Conservation (phyloP, 1,140 invertebrate species). For the Drosophila nikananu region DNA sequence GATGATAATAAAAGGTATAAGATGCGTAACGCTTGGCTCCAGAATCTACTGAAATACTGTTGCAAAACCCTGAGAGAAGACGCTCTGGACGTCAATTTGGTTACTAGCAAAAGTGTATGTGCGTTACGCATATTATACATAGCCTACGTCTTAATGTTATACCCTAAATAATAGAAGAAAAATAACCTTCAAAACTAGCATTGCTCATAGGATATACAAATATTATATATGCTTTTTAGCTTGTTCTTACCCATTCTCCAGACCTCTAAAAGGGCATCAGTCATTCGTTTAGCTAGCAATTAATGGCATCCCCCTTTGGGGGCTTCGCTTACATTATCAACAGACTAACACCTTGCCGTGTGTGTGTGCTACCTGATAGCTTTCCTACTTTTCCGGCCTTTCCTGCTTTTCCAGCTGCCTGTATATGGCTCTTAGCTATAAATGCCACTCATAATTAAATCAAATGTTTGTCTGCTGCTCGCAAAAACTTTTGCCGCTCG, state of each 20-base stretch:
- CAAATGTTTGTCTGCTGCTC: slow-evolving; percentile 81
- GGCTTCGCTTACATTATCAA: slow-evolving; percentile 80
- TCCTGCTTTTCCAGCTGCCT: slow-evolving; percentile 20
- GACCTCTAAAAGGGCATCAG: slow-evolving; percentile 33
- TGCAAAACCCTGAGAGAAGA: neutral
- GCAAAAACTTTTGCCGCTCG: slow-evolving; percentile 60
- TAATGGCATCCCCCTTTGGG: slow-evolving; percentile 12
- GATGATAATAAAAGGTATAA: neutral
- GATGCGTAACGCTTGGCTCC: neutral
- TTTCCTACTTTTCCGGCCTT: slow-evolving; percentile 11
- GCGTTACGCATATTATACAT: neutral
- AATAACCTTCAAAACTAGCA: too few species aligned
- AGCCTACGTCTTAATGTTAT: neutral
- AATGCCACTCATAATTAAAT: slow-evolving; percentile 85
- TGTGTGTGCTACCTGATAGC: slow-evolving; percentile 60
- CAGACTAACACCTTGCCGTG: slow-evolving; percentile 83
- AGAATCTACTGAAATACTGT: too few species aligned
- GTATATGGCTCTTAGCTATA: slow-evolving; percentile 71
- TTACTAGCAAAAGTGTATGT: neutral
- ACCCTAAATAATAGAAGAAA: too few species aligned
- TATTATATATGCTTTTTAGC: too few species aligned
- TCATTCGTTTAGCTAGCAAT: slow-evolving; percentile 15
- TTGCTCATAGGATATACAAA: too few species aligned
- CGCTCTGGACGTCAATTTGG: neutral
- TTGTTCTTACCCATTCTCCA: neutral